These are phyloP conservation scores for Muscicapa striata DNA, from an alignment of 2,797 vertebrate genomes.

Conservation along the genomic window DNA sequence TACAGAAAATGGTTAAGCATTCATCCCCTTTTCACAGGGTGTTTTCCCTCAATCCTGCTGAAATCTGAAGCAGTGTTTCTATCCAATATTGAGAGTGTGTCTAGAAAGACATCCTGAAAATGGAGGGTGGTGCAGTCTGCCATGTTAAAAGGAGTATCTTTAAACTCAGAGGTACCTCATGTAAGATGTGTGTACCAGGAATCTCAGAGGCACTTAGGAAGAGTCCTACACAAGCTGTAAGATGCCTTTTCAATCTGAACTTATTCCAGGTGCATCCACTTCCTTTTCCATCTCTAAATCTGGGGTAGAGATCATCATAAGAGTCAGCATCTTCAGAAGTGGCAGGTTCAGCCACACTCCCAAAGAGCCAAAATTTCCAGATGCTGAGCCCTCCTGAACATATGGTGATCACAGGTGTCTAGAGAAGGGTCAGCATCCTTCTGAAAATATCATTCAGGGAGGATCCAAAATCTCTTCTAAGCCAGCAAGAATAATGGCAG, in stretches of 20 bases:
- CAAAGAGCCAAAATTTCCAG: background rate
- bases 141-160: background rate
- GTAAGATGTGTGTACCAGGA: background rate
- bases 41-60: background rate
- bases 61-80: background rate
- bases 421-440: background rate
- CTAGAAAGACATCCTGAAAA: background rate
- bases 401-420: background rate
- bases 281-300: background rate
- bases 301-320: background rate
- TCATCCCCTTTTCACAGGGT: background rate
- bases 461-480: background rate
- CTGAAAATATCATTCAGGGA: background rate
- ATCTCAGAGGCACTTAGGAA: background rate
- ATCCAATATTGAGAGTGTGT: background rate
- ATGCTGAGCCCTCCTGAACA: background rate
- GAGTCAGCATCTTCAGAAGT: background rate
- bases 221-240: background rate
- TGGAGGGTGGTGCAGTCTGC: background rate
- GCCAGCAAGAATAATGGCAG: background rate
- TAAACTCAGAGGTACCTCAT: background rate
- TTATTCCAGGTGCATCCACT: background rate
- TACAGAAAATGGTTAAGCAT: background rate
- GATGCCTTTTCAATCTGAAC: background rate
- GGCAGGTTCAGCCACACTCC: background rate